Conservation (phyloP, 2,797 vertebrate species). For the Serranus cabrilla region DNA sequence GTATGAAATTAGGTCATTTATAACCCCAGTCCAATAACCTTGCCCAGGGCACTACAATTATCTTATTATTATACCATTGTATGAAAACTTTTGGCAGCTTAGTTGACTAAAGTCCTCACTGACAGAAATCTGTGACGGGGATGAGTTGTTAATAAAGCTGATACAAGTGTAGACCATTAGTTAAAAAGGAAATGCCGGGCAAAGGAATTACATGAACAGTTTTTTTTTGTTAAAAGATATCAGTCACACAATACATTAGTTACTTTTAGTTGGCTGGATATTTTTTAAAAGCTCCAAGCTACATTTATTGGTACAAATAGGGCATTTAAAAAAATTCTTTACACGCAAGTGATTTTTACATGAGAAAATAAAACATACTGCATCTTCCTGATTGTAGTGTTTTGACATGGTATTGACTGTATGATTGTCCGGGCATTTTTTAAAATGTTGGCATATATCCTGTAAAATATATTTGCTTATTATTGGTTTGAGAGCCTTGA, state of each 20-base stretch:
- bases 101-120: not conserved
- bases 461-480: not conserved
- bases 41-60: not conserved
- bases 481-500: constrained; percentile 9
- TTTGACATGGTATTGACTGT: not conserved
- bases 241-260: not conserved
- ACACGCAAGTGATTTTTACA: not conserved
- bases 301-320: not conserved
- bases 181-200: not conserved
- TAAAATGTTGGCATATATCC: not conserved
- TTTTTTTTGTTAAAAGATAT: not conserved
- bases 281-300: not conserved
- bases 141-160: not conserved
- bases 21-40: not conserved
- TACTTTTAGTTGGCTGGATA: not conserved
- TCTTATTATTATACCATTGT: not conserved
- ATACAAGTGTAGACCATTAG: not conserved
- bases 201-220: not conserved
- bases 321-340: not conserved
- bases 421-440: not conserved
- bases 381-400: not conserved
- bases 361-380: not conserved
- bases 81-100: not conserved
- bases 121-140: no score
- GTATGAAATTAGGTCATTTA: not conserved